Conservation (phyloP, 2,888 invertebrate genomes). For the Drosophila lutescens region DNA sequence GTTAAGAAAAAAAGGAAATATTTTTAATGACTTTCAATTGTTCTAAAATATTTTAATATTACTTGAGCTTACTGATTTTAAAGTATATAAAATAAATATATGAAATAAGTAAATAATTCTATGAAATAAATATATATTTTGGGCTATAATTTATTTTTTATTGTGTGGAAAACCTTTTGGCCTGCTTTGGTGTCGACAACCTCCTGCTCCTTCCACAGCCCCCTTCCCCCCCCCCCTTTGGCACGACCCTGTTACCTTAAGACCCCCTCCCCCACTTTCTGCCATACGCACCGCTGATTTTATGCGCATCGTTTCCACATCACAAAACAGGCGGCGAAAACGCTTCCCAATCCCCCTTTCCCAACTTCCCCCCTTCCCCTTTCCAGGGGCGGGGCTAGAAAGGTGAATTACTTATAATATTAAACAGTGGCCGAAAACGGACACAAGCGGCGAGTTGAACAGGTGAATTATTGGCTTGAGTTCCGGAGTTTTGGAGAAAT, state of each 20-base stretch:
- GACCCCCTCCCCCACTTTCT: constrained; percentile 2
- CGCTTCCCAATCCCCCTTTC: constrained; percentile 17
- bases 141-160: background rate
- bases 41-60: no score
- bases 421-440: constrained; percentile 61
- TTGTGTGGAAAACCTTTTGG: constrained; percentile 8
- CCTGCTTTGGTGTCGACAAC: constrained; percentile 50
- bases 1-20: no score
- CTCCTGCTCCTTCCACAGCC: constrained; percentile 20
- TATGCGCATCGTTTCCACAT: constrained; percentile 73
- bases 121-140: no score
- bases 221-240: background rate
- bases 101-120: background rate
- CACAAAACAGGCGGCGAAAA: constrained; percentile 61
- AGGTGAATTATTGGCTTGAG: constrained; percentile 66
- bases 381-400: constrained; percentile 6
- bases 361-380: no score
- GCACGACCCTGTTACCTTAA: background rate
- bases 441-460: constrained; percentile 44
- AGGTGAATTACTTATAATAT: constrained; percentile 64
- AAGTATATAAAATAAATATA: no score
- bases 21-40: no score
- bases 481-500: constrained; percentile 38
- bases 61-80: no score
- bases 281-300: constrained; percentile 70